Evolutionary conservation across 2,797 vertebrate genomes (phyloP).

Genomic region (Acipenser transmontanus): DNA sequence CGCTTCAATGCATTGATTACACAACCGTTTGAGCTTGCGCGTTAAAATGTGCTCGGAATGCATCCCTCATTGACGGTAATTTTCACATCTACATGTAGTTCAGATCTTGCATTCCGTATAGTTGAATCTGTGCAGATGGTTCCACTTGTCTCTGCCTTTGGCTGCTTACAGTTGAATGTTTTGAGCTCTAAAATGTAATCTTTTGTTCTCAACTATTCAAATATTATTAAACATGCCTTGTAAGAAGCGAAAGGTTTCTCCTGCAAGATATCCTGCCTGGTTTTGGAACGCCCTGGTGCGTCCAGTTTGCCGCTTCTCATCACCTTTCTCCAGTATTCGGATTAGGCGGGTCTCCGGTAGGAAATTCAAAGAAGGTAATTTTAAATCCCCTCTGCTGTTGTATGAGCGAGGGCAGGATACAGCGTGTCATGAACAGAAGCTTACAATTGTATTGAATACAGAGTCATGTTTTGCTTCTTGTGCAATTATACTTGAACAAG

Average conservation of each 20-base stretch:
- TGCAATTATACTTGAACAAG: too few relatives aligned
- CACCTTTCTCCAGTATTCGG: slow-evolving; percentile 18
- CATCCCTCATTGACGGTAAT: slow-evolving; percentile 19
- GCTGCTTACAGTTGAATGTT: too few relatives aligned
- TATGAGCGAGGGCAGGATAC: too few relatives aligned
- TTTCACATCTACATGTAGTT: slow-evolving; percentile 47
- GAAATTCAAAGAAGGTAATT: not conserved
- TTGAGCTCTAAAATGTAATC: too few relatives aligned
- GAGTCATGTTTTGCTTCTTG: too few relatives aligned
- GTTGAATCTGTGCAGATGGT: slow-evolving; percentile 5
- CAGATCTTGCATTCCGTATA: slow-evolving; percentile 23
- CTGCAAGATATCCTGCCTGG: slow-evolving; percentile 22
- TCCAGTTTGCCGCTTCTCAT: slow-evolving; percentile 26
- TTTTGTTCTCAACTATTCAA: too few relatives aligned
- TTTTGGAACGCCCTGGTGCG: slow-evolving; percentile 32
- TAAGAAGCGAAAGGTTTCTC: slow-evolving; percentile 26
- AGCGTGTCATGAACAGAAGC: too few relatives aligned
- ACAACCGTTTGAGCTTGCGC: slow-evolving; percentile 20
- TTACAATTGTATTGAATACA: too few relatives aligned
- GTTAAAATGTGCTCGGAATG: slow-evolving; percentile 20
- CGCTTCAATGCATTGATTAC: too few relatives aligned
- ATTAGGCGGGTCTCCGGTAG: slow-evolving; percentile 36
- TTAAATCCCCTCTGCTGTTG: too few relatives aligned
- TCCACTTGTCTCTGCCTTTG: too few relatives aligned
- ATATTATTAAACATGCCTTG: too few relatives aligned